phyloP scores from a whole-genome alignment of 2,797 vertebrate species.

The Phaenicophaeus curvirostris region DNA sequence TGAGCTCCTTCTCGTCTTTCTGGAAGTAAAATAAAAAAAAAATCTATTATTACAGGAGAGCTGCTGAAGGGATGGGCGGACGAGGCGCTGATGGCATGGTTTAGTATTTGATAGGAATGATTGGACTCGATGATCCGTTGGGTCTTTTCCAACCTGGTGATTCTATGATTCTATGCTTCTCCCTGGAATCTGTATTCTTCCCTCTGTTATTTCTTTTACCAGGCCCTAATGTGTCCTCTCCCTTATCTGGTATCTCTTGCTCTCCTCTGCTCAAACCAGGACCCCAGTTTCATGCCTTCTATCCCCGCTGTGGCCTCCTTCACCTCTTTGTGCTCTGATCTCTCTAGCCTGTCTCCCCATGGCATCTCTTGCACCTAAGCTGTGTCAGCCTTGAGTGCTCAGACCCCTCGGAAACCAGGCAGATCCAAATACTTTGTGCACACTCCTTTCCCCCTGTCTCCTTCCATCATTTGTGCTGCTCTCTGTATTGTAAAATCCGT shows the following conservation, averaged over 20 bases:
- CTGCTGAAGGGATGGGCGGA: no score
- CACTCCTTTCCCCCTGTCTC: fast-evolving
- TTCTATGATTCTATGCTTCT: neutral
- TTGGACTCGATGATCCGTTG: no score
- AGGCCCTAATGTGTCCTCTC: neutral
- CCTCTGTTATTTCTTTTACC: neutral
- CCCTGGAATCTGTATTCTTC: neutral
- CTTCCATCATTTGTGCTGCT: neutral
- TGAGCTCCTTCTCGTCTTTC: neutral
- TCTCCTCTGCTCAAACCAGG: neutral
- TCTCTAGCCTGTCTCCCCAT: neutral
- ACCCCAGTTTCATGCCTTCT: neutral
- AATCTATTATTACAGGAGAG: neutral
- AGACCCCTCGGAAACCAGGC: neutral
- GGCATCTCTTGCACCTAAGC: no score
- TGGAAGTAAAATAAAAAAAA: neutral
- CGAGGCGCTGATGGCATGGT: no score
- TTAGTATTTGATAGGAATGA: no score
- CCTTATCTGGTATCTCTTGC: neutral
- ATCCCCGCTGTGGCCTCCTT: neutral
- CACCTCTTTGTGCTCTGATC: neutral
- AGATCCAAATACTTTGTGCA: neutral
- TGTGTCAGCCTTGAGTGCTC: neutral
- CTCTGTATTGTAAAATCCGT: fast-evolving
- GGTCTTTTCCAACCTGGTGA: no score